Base-by-base conservation (phyloP, 2,113 vertebrate species). In the Gnathonemus echidnorhynchus region DNA sequence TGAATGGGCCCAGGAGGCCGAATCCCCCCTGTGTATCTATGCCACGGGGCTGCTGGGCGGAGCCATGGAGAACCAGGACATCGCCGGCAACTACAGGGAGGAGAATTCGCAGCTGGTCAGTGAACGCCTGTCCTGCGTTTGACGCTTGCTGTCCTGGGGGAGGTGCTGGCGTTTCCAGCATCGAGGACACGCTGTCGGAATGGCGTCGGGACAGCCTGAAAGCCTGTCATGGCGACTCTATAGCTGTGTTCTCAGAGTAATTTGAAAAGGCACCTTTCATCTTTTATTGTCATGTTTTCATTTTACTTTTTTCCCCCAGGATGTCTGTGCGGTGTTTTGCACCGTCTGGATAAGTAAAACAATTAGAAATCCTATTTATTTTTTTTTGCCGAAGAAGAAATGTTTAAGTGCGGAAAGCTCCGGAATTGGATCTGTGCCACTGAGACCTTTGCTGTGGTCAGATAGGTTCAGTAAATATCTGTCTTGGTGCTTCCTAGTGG, bases 1-100 rank as follows among this genome's bases (percentile, higher is more conserved):
- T 62, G 95, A 95, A 74, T 99, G 97, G 97, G 97, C 98, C 0
- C 95, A 94, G 19, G 97, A 98, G 89, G 96, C 96, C 1, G 97
- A 97, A 92, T 95, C 95, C 0, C 98, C 98, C 0, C 93, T 98
- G 42, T 95, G 96, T n/a, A 97, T 97, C 0, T 99, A 97, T 0
- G 96, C 97, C 90, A 97, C 97, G 0, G 98, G 97, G 3, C 93
- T 99, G 1, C 92, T 99, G 90, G 97, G 97, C 88, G 96, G 97
- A 92, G 98, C 98, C 93, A 98, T 99, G 97, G 97, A 97, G 94
- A 97, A 97, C 93, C 98, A 98, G 94, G 98, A 99, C 66, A 97
- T 98, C 89, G 98, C 97, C 56, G 96, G 97, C 11, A 97, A 97
- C 92, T 97, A 97, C 92, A 94, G 96, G 88, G 97, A 98, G 17